Conservation (phyloP, 1,140 invertebrate species). For the Euborellia annulipes region DNA sequence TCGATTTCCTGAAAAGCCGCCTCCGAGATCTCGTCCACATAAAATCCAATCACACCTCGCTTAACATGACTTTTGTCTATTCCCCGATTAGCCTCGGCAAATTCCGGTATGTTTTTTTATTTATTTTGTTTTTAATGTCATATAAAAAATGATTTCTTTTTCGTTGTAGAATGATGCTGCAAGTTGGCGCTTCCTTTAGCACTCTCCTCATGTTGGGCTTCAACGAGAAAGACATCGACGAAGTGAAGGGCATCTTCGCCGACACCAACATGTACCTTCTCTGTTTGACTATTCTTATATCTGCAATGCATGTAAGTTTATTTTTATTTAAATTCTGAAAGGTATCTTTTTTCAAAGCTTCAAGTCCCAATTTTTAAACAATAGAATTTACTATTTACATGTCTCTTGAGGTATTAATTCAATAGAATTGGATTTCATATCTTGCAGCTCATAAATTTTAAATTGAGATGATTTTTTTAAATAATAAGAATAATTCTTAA, state of each 20-base stretch:
- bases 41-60: conserved; percentile 33
- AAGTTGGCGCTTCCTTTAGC: conserved; percentile 63
- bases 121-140: neutral
- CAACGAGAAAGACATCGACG: conserved; percentile 84
- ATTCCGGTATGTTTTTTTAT: conserved; percentile 27
- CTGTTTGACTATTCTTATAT: conserved; percentile 80
- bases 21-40: conserved; percentile 54
- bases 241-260: conserved; percentile 90
- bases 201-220: conserved; percentile 66
- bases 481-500: too few species aligned
- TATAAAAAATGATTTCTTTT: neutral
- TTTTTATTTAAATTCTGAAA: conserved; percentile 8
- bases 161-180: conserved; percentile 41
- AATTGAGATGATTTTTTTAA: too few species aligned
- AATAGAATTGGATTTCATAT: conserved; percentile 6
- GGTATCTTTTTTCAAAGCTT: conserved; percentile 2
- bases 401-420: neutral
- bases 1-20: conserved; percentile 65
- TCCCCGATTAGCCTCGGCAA: conserved; percentile 50
- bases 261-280: conserved; percentile 91
- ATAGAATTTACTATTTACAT: neutral
- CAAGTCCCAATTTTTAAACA: neutral
- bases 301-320: conserved; percentile 77
- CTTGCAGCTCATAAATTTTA: too few species aligned
- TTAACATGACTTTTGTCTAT: conserved; percentile 42